phyloP scores from a whole-genome alignment of 2,888 invertebrate species.

The Aquatica leii region DNA sequence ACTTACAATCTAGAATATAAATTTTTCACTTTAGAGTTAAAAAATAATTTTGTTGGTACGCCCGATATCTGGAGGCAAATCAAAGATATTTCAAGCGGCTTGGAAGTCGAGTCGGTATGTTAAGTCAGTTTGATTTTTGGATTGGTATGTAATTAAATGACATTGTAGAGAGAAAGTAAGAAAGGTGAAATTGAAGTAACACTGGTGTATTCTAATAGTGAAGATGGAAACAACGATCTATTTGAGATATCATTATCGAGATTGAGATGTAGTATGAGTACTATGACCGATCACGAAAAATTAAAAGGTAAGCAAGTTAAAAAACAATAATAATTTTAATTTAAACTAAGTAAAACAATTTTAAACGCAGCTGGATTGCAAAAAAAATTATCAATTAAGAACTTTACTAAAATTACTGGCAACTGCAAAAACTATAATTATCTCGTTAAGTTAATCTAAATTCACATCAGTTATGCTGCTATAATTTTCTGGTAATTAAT shows the following conservation, averaged over 20 bases:
- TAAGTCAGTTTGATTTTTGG: slow-evolving; percentile 10
- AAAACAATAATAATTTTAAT: too few species aligned
- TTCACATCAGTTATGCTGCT: too few species aligned
- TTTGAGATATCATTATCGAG: slow-evolving; percentile 70
- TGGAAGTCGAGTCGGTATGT: slow-evolving; percentile 62
- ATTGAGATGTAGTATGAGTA: slow-evolving; percentile 72
- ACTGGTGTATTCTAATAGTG: slow-evolving; percentile 70
- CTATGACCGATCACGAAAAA: slow-evolving; percentile 77
- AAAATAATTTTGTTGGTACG: slow-evolving; percentile 68
- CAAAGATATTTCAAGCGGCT: slow-evolving; percentile 71
- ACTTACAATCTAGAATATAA: slow-evolving; percentile 74
- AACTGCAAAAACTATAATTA: too few species aligned
- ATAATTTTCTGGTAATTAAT: too few species aligned
- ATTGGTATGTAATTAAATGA: neutral
- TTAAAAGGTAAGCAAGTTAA: slow-evolving; percentile 64
- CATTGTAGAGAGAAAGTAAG: slow-evolving; percentile 72
- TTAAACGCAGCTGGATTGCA: too few species aligned
- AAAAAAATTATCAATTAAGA: too few species aligned
- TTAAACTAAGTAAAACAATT: too few species aligned
- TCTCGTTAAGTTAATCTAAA: too few species aligned
- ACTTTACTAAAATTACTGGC: too few species aligned
- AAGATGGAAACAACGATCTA: slow-evolving; percentile 71
- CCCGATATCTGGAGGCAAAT: slow-evolving; percentile 76
- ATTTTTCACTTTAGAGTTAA: slow-evolving; percentile 69
- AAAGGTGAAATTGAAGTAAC: slow-evolving; percentile 75